Evolutionary conservation across 2,113 vertebrate genomes (phyloP).

Genomic region (Argyrosomus japonicus): DNA sequence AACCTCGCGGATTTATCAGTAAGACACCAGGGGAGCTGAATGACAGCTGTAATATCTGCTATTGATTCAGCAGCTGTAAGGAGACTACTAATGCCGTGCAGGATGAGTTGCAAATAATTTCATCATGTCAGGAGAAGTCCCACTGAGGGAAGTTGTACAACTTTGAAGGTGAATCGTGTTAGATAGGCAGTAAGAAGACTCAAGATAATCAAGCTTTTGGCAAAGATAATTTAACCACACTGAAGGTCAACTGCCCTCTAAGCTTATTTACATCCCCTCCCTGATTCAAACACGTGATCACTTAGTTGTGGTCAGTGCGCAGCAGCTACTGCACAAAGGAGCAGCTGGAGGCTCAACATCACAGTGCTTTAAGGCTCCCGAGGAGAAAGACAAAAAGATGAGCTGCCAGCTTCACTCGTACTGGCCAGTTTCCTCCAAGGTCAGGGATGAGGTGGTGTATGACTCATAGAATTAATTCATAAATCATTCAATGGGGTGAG

Average conservation of each 20-base stretch:
- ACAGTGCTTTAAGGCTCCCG: not conserved
- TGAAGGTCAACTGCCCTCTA: not conserved
- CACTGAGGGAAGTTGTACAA: not conserved
- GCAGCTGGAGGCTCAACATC: conserved; percentile 19
- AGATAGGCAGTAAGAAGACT: not conserved
- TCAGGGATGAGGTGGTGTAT: conserved; percentile 34
- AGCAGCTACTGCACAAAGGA: not conserved
- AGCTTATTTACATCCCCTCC: not conserved
- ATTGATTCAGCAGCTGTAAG: conserved; percentile 39
- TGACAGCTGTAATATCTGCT: conserved; percentile 31
- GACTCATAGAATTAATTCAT: conserved; percentile 55
- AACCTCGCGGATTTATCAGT: conserved; percentile 39
- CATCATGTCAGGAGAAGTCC: conserved; percentile 17
- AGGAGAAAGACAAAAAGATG: conserved; percentile 40
- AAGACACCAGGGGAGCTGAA: conserved; percentile 26
- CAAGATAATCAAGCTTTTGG: not conserved
- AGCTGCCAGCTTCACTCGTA: conserved; percentile 16
- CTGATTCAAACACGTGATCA: not conserved
- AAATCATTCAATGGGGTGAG: conserved; percentile 52
- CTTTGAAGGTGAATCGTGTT: conserved; percentile 9
- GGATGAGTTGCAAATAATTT: conserved; percentile 27
- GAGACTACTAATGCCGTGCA: conserved; percentile 28
- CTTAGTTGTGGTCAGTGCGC: not conserved
- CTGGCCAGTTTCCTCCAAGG: conserved; percentile 47
- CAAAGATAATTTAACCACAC: not conserved